Percentiles rank a stretch among this genome's conserved stretches.
These are phyloP conservation scores for Psettodes erumei DNA, from an alignment of 2,113 vertebrate genomes.

Conservation along the genomic window DNA sequence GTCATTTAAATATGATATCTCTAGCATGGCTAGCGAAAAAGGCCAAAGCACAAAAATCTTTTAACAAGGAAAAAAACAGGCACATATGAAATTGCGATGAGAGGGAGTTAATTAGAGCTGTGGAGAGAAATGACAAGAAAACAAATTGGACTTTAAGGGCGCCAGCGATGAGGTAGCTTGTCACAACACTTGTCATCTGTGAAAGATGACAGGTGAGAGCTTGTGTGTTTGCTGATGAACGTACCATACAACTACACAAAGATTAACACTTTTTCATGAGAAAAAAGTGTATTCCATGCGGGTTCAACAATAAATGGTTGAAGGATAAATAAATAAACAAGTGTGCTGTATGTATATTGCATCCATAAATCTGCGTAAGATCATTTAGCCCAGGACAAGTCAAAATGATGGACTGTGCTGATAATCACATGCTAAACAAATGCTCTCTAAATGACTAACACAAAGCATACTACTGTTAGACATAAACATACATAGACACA, in stretches of 20 bases:
- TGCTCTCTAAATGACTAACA: constrained; percentile 55
- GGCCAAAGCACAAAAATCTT: not conserved
- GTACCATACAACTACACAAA: not conserved
- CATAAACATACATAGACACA: constrained; percentile 5
- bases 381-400: constrained; percentile 59
- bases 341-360: constrained; percentile 7
- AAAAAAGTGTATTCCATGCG: constrained; percentile 20
- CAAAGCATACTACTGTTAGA: constrained; percentile 16
- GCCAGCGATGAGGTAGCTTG: constrained; percentile 19
- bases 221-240: constrained; percentile 20
- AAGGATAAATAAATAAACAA: constrained; percentile 47
- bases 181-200: constrained; percentile 33
- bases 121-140: constrained; percentile 35
- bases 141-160: constrained; percentile 45
- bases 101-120: constrained; percentile 36
- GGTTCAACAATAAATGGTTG: constrained; percentile 42
- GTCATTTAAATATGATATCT: not conserved
- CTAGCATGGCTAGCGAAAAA: constrained; percentile 1
- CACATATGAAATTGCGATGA: not conserved
- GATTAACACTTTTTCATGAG: constrained; percentile 31
- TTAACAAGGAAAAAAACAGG: constrained; percentile 25
- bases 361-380: constrained; percentile 60
- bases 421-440: constrained; percentile 67
- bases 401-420: constrained; percentile 66
- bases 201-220: constrained; percentile 40